Evolutionary conservation across 2,113 vertebrate genomes (phyloP).

Genomic region (Sebastes fasciatus): DNA sequence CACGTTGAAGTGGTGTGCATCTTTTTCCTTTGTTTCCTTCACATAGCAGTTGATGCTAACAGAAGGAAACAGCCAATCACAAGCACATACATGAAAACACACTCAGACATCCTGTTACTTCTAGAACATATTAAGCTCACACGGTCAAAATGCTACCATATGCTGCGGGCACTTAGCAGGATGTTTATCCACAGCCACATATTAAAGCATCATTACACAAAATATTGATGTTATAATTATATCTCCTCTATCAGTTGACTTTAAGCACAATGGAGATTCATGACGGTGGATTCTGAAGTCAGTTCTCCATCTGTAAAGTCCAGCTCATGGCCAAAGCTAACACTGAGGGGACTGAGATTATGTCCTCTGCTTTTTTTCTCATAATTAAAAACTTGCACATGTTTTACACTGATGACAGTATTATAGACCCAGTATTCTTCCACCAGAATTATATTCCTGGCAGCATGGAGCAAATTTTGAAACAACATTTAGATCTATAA

Average conservation of each 20-base stretch:
- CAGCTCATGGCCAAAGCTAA: not conserved
- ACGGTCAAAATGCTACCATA: not conserved
- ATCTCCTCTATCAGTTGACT: not conserved
- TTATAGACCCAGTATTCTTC: too few relatives aligned
- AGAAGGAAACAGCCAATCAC: slow-evolving; percentile 1
- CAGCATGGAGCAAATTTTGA: too few relatives aligned
- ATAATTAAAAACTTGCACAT: not conserved
- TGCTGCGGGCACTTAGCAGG: not conserved
- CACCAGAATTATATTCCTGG: too few relatives aligned
- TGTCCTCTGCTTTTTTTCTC: not conserved
- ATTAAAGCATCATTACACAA: not conserved
- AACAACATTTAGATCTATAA: too few relatives aligned
- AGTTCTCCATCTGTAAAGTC: not conserved
- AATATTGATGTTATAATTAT: not conserved
- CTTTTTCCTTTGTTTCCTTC: slow-evolving; percentile 10
- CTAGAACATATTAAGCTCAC: not conserved
- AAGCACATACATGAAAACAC: not conserved
- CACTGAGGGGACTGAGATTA: not conserved
- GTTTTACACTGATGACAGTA: not conserved
- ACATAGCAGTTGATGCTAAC: not conserved
- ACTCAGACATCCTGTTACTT: not conserved
- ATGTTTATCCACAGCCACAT: slow-evolving; percentile 1
- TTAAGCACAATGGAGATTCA: not conserved
- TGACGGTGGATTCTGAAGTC: not conserved
- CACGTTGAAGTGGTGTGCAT: slow-evolving; percentile 2